Base-by-base conservation (phyloP, 37 sponge, comb jelly and placozoan genomes). In the Ianthella basta region DNA sequence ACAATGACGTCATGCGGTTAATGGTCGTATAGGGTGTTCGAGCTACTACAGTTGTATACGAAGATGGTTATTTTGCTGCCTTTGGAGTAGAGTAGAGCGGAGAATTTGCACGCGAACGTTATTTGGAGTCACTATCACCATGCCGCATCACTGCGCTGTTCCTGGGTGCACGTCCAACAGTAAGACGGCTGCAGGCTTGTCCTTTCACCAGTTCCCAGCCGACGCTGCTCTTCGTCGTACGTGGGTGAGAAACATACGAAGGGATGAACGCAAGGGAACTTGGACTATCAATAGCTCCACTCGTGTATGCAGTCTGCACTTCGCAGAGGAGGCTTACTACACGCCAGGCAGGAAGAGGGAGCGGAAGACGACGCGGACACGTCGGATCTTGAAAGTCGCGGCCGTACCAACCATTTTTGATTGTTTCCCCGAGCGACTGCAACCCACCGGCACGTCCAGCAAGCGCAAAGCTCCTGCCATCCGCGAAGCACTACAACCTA, bases 91-190 rank as follows among this genome's bases (percentile, higher is more conserved):
- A 61, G 64, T 13, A 61, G 64, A 13, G 64, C 64, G 14, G 64
- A 4, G 64, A 61, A 13, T 61, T 61, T 8, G 6, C 6, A 44
- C 50, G 50, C 8, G 50, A 44, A 44, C 8, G 50, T 44, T 29
- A 18, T 70, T 70, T 70, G 72, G 72, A 70, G 37, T 70, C 37
- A 10, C 15, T 33, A 10, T 2, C 5, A 70, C 14, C 36, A 33
- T 35, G 72, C 72, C 36, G 72, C 72, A 70, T 10, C 36, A 33
- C 72, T 70, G 72, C 36, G 72, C 72, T 70, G 72, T 70, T 70
- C 36, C 72, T 70, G 72, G 72, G 72, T 70, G 72, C 72, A 70
- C 37, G 37, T 70, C 72, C 72, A 70, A 70, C 72, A 15, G 37
- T 33, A 70, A 27, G 72, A 70, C 72, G 12, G 32, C 36, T 70